phyloP scores from a whole-genome alignment of 2,888 invertebrate species.

The Cremastinae sp. region DNA sequence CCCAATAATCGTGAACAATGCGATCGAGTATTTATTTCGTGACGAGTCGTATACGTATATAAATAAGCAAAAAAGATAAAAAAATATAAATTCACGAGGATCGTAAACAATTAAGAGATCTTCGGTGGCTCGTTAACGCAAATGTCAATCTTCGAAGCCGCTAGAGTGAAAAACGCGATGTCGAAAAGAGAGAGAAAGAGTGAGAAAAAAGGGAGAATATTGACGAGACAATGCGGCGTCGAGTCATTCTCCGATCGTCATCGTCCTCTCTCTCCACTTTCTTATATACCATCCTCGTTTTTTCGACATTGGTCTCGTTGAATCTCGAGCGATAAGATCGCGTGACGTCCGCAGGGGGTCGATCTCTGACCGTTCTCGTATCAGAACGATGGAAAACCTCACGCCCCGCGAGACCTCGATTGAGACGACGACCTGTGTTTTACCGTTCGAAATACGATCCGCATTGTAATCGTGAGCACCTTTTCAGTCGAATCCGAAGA shows the following conservation, averaged over 20 bases:
- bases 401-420: slow-evolving; percentile 52
- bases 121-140: neutral
- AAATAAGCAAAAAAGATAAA: neutral
- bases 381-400: slow-evolving; percentile 52
- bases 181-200: slow-evolving; percentile 31
- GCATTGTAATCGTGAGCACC: slow-evolving; percentile 39
- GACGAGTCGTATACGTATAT: neutral
- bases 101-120: slow-evolving; percentile 3
- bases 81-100: neutral
- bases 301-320: slow-evolving; percentile 44
- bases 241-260: slow-evolving; percentile 52
- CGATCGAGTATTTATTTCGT: no score
- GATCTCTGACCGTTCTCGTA: slow-evolving; percentile 45
- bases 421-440: slow-evolving; percentile 54
- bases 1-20: no score
- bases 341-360: slow-evolving; percentile 78
- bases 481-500: neutral
- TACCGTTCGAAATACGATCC: slow-evolving; percentile 44
- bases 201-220: slow-evolving; percentile 26
- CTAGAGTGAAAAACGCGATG: slow-evolving; percentile 29
- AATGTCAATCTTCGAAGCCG: slow-evolving; percentile 36
- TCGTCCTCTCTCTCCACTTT: neutral
- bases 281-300: no score
- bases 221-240: slow-evolving; percentile 53
- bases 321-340: slow-evolving; percentile 70